phyloP scores from a whole-genome alignment of 2,797 vertebrate species.

The Tympanoctomys barrerae region DNA sequence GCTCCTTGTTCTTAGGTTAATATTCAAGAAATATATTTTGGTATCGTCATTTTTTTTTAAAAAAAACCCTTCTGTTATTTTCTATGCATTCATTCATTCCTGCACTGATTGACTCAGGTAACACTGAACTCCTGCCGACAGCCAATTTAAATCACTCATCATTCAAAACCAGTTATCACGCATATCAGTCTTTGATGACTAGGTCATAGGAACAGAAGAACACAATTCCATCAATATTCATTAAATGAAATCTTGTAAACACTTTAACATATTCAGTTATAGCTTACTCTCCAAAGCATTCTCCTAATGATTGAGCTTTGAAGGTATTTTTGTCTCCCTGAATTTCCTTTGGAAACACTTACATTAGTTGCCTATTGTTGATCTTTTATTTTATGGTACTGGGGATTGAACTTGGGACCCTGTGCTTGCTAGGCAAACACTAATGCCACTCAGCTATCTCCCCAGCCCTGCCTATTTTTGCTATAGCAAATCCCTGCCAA shows the following conservation, averaged over 20 bases:
- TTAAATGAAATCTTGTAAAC: conserved; percentile 7
- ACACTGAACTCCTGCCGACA: background rate
- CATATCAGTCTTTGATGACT: background rate
- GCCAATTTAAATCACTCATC: background rate
- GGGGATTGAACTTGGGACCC: too few species aligned
- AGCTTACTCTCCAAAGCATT: background rate
- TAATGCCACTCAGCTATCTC: too few species aligned
- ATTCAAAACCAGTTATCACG: background rate
- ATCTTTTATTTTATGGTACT: too few species aligned
- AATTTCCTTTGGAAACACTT: background rate
- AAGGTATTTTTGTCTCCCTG: background rate
- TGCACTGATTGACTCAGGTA: background rate
- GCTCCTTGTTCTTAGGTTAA: background rate
- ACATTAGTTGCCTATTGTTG: background rate
- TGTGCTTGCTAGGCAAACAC: too few species aligned
- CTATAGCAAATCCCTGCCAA: background rate
- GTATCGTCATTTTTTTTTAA: background rate
- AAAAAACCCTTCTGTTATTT: background rate
- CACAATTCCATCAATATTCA: background rate
- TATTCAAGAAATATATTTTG: background rate
- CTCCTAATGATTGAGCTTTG: background rate
- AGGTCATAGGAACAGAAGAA: background rate
- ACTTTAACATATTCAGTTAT: background rate
- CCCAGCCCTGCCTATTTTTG: background rate
- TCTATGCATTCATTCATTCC: background rate